Base-by-base conservation (phyloP, 1,140 invertebrate genomes). In the Lordiphosa clarofinis region DNA sequence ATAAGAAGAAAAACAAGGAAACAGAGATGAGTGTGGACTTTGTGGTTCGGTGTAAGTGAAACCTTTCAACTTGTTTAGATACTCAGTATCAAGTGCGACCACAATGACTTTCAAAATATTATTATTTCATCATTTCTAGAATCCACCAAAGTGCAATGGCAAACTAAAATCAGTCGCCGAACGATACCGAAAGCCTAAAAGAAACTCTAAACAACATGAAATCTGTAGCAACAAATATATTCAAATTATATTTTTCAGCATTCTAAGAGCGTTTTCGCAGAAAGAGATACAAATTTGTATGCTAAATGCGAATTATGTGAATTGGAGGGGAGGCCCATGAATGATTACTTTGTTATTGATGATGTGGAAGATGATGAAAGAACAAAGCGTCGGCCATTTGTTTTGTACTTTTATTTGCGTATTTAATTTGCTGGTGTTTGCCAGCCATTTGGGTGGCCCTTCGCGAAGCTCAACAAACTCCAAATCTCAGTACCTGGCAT, bases 351-450 rank as follows among this genome's bases (percentile, higher is more conserved):
- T 56, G 40, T 52, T 58, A 62, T 56, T 68, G 73, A 56, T 68
- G 58, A 76, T 78, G 73, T 67, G 66, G 49, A 76, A 37, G 36
- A 33, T 54, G 57, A 36, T 79, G 75, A 66, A 65, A 62, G 70
- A 60, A 63, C 62, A 76, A 73, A 76, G 42, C 19, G 52, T 13
- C 48, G 7, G 75, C 65, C 75, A 79, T 81, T 79, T 81, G 70
- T 44, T 36, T 58, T 70, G 28, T 15, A 37, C 54, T 24, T 15
- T 35, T 4, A 35, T 60, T 4, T 36, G 38, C 33, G 28, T 50
- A 38, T 31, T 35, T 13, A 8, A 9, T 24, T 24, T 46, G 24
- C 2, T 31, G 43, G 24, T 47, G 15, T 59, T 52, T 59, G 37
- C 15, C 62, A 59, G 44, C 13, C 42, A 19, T 55, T 55, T 60